These are phyloP conservation scores for Bucco capensis DNA, from an alignment of 2,113 vertebrate species.

Conservation along the genomic window DNA sequence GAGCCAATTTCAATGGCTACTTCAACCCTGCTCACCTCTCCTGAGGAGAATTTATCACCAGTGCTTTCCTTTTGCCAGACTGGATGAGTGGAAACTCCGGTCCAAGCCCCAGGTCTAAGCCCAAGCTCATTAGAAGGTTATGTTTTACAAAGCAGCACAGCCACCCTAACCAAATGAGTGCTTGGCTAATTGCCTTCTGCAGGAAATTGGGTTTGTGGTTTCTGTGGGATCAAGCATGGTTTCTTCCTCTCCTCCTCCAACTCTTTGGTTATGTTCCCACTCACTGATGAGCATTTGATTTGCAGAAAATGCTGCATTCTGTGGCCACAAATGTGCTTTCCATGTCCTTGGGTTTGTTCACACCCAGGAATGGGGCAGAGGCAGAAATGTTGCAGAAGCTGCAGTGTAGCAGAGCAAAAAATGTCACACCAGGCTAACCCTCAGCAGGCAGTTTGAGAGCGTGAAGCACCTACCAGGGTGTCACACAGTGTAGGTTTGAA, in stretches of 20 bases:
- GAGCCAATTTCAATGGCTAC: neutral
- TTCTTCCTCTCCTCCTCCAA: neutral
- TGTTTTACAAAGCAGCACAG: neutral
- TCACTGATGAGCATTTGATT: neutral
- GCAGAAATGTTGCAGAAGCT: neutral
- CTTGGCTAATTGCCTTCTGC: neutral
- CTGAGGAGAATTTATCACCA: accelerated
- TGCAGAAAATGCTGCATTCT: neutral
- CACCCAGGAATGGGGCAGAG: accelerated
- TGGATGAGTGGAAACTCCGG: neutral
- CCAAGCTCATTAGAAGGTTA: neutral
- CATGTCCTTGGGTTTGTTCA: neutral
- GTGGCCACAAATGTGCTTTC: accelerated
- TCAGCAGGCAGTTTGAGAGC: neutral
- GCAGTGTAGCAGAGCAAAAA: neutral
- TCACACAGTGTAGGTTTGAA: neutral
- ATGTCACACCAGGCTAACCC: neutral
- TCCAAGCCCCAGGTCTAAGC: neutral
- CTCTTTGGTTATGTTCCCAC: neutral
- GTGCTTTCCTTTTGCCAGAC: neutral
- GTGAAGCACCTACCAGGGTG: neutral
- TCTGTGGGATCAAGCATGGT: neutral
- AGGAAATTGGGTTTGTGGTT: neutral
- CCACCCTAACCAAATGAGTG: neutral
- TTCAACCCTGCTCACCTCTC: neutral